A percentile compares a stretch with the other conserved stretches of the same genome.
These are phyloP conservation scores for Antennarius maculatus DNA, from an alignment of 2,797 vertebrate genomes.

Conservation along the genomic window DNA sequence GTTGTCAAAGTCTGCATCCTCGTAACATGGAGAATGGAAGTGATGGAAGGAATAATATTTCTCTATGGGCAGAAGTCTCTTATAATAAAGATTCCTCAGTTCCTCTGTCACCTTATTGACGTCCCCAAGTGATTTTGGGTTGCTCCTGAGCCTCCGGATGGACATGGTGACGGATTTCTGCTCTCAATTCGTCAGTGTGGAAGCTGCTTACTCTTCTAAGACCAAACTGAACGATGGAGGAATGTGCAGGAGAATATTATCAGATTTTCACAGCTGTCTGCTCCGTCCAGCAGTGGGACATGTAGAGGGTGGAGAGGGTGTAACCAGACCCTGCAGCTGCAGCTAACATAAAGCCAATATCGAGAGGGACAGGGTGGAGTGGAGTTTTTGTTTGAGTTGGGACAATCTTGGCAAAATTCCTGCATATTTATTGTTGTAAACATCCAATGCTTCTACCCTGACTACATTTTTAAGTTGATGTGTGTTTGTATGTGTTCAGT, in stretches of 20 bases:
- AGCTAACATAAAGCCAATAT: conserved; percentile 68
- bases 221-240: conserved; percentile 55
- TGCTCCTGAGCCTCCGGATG: conserved; percentile 73
- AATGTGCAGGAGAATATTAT: conserved; percentile 61
- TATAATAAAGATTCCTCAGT: conserved; percentile 86
- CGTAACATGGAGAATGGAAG: conserved; percentile 87
- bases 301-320: conserved; percentile 78
- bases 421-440: conserved; percentile 32
- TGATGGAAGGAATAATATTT: conserved; percentile 87
- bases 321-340: conserved; percentile 79
- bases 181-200: conserved; percentile 14
- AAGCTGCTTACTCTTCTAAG: conserved; percentile 39
- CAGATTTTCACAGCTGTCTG: conserved; percentile 73
- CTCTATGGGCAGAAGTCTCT: conserved; percentile 86
- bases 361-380: conserved; percentile 76
- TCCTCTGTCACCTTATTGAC: conserved; percentile 86
- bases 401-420: conserved; percentile 60
- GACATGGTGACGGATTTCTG: conserved; percentile 42
- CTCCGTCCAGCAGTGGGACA: conserved; percentile 69
- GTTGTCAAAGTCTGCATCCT: conserved; percentile 90
- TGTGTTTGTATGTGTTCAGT: not conserved
- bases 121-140: conserved; percentile 79
- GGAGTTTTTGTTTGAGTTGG: conserved; percentile 53
- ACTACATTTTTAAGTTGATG: conserved; percentile 9
- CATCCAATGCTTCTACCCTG: conserved; percentile 4